Evolutionary conservation across 2,888 invertebrate genomes (phyloP), one percentile per base, ranked within the genome.

Genomic region (Autographa pulchrina): DNA sequence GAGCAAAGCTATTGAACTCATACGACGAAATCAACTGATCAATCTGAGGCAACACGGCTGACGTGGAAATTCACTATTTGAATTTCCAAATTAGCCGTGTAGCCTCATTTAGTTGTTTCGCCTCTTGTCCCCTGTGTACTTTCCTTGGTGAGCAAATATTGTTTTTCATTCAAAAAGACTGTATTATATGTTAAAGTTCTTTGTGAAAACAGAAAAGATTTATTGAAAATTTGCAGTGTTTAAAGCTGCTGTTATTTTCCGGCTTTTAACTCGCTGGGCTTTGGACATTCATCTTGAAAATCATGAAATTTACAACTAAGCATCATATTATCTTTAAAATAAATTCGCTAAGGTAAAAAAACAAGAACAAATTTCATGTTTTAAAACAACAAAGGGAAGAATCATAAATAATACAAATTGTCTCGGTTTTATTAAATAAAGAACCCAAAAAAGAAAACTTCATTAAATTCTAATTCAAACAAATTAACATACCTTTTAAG

Each of bases 401-500:
- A 77, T 77, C 62, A 58, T 65, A 72, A 78, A 78, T 62, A 68
- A 31, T n/a, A n/a, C 7, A 71, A 65, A 72, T 74, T 75, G 67
- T 64, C 43, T 71, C 72, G 69, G 77, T 76, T 61, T 71, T 69
- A 74, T 72, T 35, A 68, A 81, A 72, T 75, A 70, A 48, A 64
- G 43, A 74, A 61, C 71, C 69, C 69, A 62, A 78, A 74, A 54
- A 41, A 69, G 72, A 70, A 74, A 74, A 65, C 71, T 77, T 80
- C 71, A 82, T 78, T 78, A 74, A 73, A 77, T 71, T 73, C 54
- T 61, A 73, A 74, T 83, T 83, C 68, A 20, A 13, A 62, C 54
- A 77, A 73, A 80, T 82, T 84, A 75, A 73, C 63, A 68, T 78
- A 74, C 70, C 72, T 78, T 72, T 70, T 74, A 70, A 72, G 70